A percentile compares a stretch with the other conserved stretches of the same genome.
Evolutionary conservation across 2,113 vertebrate species (phyloP).

Genomic region (Romanogobio albipinnatus): DNA sequence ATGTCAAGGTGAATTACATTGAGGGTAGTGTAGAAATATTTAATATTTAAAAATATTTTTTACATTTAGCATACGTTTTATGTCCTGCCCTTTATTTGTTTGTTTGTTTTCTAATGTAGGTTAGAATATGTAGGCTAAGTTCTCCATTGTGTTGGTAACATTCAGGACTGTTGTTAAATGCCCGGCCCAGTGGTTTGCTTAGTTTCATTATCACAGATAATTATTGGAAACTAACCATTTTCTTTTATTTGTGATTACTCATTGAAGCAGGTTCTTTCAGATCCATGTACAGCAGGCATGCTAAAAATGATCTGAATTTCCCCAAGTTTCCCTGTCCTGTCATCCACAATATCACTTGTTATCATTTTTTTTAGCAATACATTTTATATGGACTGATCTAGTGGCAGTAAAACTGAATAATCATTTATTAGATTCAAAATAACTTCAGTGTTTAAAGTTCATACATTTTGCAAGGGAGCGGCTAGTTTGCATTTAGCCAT

Average conservation of each 20-base stretch:
- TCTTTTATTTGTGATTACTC: neutral
- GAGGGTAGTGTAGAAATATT: neutral
- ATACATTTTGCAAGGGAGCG: neutral
- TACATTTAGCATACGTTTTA: neutral
- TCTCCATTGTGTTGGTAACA: neutral
- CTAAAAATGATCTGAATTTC: neutral
- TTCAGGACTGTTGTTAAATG: neutral
- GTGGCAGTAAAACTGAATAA: neutral
- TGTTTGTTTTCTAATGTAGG: neutral
- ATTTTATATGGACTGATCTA: neutral
- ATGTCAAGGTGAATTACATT: neutral
- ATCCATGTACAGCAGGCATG: neutral
- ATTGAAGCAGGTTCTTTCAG: neutral
- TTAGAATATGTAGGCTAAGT: neutral
- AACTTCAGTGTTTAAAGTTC: neutral
- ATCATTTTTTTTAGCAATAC: neutral
- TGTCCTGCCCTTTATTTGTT: no score
- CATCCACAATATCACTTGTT: neutral
- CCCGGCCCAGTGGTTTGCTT: neutral
- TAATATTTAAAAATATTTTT: neutral
- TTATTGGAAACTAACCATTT: neutral
- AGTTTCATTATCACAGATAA: neutral
- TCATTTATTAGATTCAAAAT: constrained; percentile 14
- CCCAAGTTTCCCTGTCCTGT: neutral
- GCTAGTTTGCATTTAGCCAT: neutral